Percentiles rank a stretch among this genome's conserved stretches.
These are phyloP conservation scores for Pollicipes pollicipes DNA, from an alignment of 1,140 invertebrate genomes.

Conservation along the genomic window DNA sequence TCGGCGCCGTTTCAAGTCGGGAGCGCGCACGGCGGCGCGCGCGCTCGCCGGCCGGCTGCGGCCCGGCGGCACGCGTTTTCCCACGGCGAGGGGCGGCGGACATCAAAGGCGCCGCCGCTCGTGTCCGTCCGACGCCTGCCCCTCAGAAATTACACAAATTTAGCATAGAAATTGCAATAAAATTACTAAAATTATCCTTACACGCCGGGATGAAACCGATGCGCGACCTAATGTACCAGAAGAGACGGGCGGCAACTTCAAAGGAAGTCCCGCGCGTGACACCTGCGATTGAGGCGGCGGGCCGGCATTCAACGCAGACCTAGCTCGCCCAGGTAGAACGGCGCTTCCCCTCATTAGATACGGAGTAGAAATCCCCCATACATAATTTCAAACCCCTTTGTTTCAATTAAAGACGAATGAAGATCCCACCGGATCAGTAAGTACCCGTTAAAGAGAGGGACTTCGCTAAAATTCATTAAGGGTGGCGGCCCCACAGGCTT, in stretches of 20 bases:
- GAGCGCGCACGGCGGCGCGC: no score
- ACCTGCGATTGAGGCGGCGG: constrained; percentile 17
- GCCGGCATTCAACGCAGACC: not conserved
- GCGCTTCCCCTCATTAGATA: not conserved
- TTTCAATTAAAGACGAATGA: not conserved
- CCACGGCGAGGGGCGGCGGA: not conserved
- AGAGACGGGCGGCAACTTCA: constrained; percentile 20
- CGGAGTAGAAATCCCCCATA: not conserved
- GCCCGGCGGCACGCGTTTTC: not conserved
- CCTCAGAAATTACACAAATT: constrained; percentile 2
- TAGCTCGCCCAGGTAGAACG: constrained; percentile 8
- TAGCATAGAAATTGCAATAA: constrained; percentile 2
- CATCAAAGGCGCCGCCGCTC: not conserved
- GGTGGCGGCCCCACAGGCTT: no score
- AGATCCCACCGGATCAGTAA: not conserved
- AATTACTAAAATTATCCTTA: not conserved
- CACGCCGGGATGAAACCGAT: not conserved
- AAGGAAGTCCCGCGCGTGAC: constrained; percentile 19
- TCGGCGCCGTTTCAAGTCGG: not conserved
- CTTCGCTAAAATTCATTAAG: no score
- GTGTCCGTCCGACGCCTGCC: not conserved
- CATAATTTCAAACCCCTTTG: not conserved
- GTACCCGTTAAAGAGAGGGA: not conserved
- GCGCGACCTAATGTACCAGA: constrained; percentile 1
- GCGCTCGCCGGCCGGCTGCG: no score